A percentile compares a stretch with the other conserved stretches of the same genome.
Evolutionary conservation across 2,797 vertebrate genomes (phyloP).

Genomic region (Zenarchopterus dispar): DNA sequence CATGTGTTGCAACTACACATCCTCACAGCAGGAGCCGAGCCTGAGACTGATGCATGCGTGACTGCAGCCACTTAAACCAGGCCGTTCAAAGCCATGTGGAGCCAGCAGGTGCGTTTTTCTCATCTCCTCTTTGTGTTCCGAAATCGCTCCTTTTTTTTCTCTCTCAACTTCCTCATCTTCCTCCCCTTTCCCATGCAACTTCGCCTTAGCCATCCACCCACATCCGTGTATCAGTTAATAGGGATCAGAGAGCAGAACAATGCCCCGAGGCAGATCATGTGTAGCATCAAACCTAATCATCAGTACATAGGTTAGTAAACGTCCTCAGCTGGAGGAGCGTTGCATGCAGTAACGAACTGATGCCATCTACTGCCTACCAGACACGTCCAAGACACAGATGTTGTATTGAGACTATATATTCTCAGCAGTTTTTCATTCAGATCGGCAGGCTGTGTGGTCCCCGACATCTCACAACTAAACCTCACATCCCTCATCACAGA

Average conservation of each 20-base stretch:
- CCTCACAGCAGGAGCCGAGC: constrained; percentile 66
- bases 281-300: constrained; percentile 64
- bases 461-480: constrained; percentile 13
- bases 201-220: constrained; percentile 50
- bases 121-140: constrained; percentile 20
- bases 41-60: constrained; percentile 71
- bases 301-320: constrained; percentile 28
- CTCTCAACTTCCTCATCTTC: constrained; percentile 36
- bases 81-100: constrained; percentile 71
- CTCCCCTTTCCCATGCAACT: constrained; percentile 19
- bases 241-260: constrained; percentile 64
- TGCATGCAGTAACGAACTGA: constrained; percentile 35
- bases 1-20: constrained; percentile 48
- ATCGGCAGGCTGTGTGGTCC: constrained; percentile 8
- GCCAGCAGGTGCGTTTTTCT: constrained; percentile 69
- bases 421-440: constrained; percentile 26
- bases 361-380: constrained; percentile 22
- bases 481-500: constrained; percentile 53
- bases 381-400: constrained; percentile 39
- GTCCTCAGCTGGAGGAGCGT: constrained; percentile 31
- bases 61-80: constrained; percentile 68
- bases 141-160: constrained; percentile 8
- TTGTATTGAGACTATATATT: constrained; percentile 19
- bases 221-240: constrained; percentile 66
- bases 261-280: constrained; percentile 69